phyloP scores from a whole-genome alignment of 1,140 invertebrate species.

The Oedothorax gibbosus region DNA sequence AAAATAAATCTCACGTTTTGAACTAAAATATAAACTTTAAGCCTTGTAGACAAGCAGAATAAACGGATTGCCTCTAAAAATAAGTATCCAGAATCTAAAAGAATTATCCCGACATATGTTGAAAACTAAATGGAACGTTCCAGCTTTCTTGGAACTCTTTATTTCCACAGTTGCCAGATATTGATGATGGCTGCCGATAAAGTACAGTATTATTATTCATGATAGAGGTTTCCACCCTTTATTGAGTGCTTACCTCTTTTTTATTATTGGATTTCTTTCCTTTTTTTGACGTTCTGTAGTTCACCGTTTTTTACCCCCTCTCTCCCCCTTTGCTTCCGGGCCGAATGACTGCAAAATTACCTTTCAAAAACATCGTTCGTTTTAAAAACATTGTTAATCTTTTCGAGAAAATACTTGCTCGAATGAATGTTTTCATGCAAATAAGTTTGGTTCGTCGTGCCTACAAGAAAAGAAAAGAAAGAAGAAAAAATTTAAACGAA shows the following conservation, averaged over 20 bases:
- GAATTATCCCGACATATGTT: neutral
- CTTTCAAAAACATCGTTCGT: slow-evolving; percentile 61
- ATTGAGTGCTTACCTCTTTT: slow-evolving; percentile 35
- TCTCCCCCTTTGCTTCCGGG: slow-evolving; percentile 21
- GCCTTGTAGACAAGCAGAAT: too few relatives aligned
- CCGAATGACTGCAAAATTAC: slow-evolving; percentile 60
- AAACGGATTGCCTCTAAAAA: too few relatives aligned
- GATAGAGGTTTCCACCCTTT: slow-evolving; percentile 52
- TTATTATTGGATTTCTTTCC: slow-evolving; percentile 28
- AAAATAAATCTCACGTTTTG: too few relatives aligned
- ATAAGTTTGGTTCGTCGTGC: slow-evolving; percentile 22
- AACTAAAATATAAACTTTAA: too few relatives aligned
- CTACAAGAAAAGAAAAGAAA: neutral
- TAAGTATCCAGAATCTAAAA: neutral
- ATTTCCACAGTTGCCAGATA: slow-evolving; percentile 16
- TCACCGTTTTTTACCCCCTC: neutral
- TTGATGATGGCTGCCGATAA: slow-evolving; percentile 53
- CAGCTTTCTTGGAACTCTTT: neutral
- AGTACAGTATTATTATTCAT: slow-evolving; percentile 61
- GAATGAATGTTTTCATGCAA: slow-evolving; percentile 58
- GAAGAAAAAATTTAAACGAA: slow-evolving; percentile 31
- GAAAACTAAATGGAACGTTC: too few relatives aligned
- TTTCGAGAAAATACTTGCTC: slow-evolving; percentile 49
- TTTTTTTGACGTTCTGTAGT: neutral
- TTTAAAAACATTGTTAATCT: slow-evolving; percentile 62